Percentiles rank a stretch among this genome's conserved stretches.
These are phyloP conservation scores for Salmo trutta DNA, from an alignment of 2,797 vertebrate species.

Conservation along the genomic window DNA sequence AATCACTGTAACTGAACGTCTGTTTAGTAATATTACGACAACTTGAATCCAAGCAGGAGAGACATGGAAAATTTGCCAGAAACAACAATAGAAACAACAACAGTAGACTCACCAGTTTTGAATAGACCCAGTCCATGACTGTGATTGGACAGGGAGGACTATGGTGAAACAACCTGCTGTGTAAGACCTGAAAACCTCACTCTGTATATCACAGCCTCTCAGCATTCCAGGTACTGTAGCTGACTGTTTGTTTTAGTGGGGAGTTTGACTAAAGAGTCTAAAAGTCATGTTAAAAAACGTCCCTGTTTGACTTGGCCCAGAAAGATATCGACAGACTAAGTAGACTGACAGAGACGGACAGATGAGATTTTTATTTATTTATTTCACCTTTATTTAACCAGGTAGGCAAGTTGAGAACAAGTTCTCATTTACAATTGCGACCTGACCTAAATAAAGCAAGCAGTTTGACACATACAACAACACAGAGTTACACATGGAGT, in stretches of 20 bases:
- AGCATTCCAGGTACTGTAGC: background rate
- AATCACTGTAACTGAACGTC: no score
- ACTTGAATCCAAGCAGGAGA: no score
- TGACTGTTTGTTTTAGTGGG: background rate
- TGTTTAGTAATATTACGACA: no score
- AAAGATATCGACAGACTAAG: constrained; percentile 26
- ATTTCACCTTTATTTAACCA: no score
- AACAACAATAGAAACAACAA: background rate
- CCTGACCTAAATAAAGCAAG: no score
- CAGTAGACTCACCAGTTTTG: constrained; percentile 50
- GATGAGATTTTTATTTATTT: background rate
- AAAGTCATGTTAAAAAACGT: constrained; percentile 54
- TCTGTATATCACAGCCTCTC: background rate
- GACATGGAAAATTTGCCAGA: no score
- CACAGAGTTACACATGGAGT: no score
- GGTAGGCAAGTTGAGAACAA: no score
- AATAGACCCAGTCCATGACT: constrained; percentile 43
- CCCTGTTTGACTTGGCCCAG: constrained; percentile 68
- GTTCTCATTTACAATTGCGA: no score
- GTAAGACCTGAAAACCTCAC: background rate
- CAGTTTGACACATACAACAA: no score
- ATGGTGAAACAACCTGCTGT: constrained; percentile 20
- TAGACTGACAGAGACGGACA: constrained; percentile 20
- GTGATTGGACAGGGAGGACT: background rate
- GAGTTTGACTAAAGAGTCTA: constrained; percentile 47